Evolutionary conservation across 2,113 vertebrate species (phyloP).

Genomic region (Symphodus melops): DNA sequence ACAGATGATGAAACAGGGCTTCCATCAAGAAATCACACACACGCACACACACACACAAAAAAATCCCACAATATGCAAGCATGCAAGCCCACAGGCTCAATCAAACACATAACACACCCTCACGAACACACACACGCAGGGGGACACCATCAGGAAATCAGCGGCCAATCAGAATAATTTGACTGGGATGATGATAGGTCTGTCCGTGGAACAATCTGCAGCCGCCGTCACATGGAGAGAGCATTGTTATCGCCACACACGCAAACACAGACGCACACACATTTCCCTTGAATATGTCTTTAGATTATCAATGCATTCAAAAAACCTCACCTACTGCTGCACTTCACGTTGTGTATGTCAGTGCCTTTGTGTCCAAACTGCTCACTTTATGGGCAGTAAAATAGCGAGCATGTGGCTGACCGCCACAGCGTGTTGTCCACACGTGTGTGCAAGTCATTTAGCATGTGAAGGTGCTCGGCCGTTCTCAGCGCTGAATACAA

Average conservation of each 20-base stretch:
- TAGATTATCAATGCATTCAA: conserved; percentile 37
- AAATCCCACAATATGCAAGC: conserved; percentile 71
- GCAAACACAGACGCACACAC: conserved; percentile 15
- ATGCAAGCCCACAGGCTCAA: conserved; percentile 66
- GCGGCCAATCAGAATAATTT: conserved; percentile 87
- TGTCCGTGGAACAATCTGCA: conserved; percentile 67
- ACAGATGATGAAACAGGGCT: conserved; percentile 68
- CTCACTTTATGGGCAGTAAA: conserved; percentile 5
- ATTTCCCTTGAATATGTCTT: conserved; percentile 26
- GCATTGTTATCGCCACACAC: conserved; percentile 47
- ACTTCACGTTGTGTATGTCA: not conserved
- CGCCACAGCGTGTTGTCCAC: not conserved
- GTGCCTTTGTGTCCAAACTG: conserved; percentile 25
- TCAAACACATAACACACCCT: conserved; percentile 58
- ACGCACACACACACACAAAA: conserved; percentile 32
- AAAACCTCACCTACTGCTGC: conserved; percentile 6
- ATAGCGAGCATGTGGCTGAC: not conserved
- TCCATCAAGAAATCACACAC: conserved; percentile 68
- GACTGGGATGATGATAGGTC: conserved; percentile 81
- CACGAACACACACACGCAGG: conserved; percentile 46
- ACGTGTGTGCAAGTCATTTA: conserved; percentile 27
- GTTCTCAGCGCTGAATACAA: conserved; percentile 54
- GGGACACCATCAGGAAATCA: conserved; percentile 81
- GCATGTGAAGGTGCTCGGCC: conserved; percentile 46
- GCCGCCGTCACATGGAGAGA: conserved; percentile 57